Evolutionary conservation across 2,797 vertebrate genomes (phyloP).

Genomic region (Leptoclinus maculatus): DNA sequence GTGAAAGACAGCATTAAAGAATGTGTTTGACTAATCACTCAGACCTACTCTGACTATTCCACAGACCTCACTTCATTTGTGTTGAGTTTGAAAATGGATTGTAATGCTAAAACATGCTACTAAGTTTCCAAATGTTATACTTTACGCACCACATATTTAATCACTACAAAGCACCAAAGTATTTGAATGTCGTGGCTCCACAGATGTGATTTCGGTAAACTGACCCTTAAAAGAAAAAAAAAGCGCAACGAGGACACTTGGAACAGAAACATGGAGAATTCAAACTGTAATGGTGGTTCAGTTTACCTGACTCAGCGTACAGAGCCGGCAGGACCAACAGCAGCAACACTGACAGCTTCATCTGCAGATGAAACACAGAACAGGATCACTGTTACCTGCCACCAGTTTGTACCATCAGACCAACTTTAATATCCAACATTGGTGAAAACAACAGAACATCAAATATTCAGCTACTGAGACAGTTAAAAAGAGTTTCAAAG

Average conservation of each 20-base stretch:
- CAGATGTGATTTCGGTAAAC: too few relatives aligned
- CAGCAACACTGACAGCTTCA: conserved; percentile 2
- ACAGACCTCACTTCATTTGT: too few relatives aligned
- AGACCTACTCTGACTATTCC: too few relatives aligned
- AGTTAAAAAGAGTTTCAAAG: neutral
- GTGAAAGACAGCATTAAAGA: too few relatives aligned
- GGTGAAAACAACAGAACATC: neutral
- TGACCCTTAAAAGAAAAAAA: too few relatives aligned
- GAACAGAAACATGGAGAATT: neutral
- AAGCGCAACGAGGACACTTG: neutral
- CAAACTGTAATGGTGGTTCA: neutral
- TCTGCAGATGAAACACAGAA: neutral
- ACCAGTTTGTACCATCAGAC: neutral
- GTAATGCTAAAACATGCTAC: too few relatives aligned
- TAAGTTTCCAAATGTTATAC: too few relatives aligned
- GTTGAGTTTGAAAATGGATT: too few relatives aligned
- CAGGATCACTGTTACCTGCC: neutral
- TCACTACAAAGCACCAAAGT: too few relatives aligned
- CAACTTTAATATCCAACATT: neutral
- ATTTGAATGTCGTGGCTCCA: too few relatives aligned
- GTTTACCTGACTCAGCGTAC: neutral
- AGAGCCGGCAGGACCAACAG: neutral
- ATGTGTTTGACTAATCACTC: too few relatives aligned
- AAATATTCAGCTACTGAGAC: neutral
- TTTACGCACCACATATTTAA: too few relatives aligned